Percentiles rank a stretch among this genome's conserved stretches.
Conservation (phyloP, 2,113 vertebrate species). For the Numenius arquata region DNA sequence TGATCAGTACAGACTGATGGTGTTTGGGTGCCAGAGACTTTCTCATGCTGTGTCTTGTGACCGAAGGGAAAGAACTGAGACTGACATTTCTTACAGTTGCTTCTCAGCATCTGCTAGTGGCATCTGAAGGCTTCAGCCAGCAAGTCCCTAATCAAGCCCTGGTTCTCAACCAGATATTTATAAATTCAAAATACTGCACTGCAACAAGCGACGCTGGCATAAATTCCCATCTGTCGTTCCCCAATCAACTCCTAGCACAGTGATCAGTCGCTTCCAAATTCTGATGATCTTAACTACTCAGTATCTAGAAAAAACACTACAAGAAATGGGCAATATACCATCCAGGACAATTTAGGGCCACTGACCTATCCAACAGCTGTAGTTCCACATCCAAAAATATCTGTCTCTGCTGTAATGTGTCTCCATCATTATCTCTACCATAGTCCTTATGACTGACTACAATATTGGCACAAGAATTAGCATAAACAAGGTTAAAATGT, state of each 20-base stretch:
- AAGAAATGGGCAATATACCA: neutral
- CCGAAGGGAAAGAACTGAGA: neutral
- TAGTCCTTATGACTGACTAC: neutral
- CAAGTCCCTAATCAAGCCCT: conserved; percentile 18
- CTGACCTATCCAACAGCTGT: neutral
- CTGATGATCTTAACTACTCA: neutral
- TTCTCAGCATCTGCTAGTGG: neutral
- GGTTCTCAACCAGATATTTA: conserved; percentile 32
- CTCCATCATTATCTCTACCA: neutral
- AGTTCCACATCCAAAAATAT: neutral
- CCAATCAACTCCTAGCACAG: conserved; percentile 34
- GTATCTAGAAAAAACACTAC: neutral
- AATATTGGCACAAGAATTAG: neutral
- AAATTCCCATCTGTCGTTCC: conserved; percentile 32
- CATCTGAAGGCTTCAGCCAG: conserved; percentile 13
- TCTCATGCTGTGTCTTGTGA: neutral
- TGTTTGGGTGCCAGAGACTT: neutral
- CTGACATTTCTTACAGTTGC: neutral
- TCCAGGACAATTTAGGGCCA: neutral
- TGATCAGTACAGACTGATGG: neutral
- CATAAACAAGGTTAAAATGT: neutral
- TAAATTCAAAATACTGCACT: conserved; percentile 37
- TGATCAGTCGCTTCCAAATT: conserved; percentile 29
- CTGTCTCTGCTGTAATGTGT: neutral
- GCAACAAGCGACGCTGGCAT: neutral